These are phyloP conservation scores for Lasioglossum pauxillum DNA, from an alignment of 2,888 invertebrate species.

Conservation along the genomic window DNA sequence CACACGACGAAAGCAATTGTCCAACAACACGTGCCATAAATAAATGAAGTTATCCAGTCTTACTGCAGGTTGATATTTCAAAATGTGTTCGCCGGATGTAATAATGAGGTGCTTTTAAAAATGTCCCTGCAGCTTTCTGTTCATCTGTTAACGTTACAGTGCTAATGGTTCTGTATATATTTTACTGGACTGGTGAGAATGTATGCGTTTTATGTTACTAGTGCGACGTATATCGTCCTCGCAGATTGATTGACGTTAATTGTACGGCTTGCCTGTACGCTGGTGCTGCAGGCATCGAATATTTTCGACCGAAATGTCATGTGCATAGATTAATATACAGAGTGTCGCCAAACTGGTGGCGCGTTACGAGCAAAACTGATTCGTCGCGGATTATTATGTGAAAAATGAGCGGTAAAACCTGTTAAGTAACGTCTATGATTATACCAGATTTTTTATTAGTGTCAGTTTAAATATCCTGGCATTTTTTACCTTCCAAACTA, in stretches of 20 bases:
- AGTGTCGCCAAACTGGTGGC: constrained; percentile 2
- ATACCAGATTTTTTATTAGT: background rate
- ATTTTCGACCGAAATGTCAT: constrained; percentile 22
- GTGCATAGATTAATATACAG: constrained; percentile 18
- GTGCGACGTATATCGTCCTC: constrained; percentile 13
- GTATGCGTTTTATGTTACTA: constrained; percentile 8
- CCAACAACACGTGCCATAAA: background rate
- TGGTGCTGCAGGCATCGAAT: constrained; percentile 22
- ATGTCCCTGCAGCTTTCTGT: background rate
- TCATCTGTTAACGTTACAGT: constrained; percentile 13
- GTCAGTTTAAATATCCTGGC: background rate
- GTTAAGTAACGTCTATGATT: background rate
- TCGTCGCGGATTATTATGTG: background rate
- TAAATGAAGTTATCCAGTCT: background rate
- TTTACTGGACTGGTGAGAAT: background rate
- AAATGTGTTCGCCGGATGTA: background rate
- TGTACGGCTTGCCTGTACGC: constrained; percentile 48
- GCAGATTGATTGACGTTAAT: constrained; percentile 65
- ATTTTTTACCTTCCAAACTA: background rate
- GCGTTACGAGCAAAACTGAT: background rate
- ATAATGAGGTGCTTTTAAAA: constrained; percentile 1
- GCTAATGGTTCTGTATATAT: constrained; percentile 7
- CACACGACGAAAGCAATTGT: background rate
- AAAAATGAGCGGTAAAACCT: background rate
- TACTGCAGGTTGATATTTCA: background rate